These are phyloP conservation scores for Diorhabda carinulata DNA, from an alignment of 1,140 invertebrate genomes.

Conservation along the genomic window DNA sequence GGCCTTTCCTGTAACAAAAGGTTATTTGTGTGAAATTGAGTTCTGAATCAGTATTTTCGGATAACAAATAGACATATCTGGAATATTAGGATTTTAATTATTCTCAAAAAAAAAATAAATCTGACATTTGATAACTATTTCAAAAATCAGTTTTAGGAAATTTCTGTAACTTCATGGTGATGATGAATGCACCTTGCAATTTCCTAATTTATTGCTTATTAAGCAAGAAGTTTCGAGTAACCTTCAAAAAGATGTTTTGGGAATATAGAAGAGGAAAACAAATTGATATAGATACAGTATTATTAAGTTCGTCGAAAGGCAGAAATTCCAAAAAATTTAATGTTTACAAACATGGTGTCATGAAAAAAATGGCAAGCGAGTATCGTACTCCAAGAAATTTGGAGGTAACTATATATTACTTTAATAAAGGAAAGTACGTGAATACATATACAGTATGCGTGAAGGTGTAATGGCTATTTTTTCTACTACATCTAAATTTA, in stretches of 20 bases:
- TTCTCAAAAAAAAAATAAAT: background rate
- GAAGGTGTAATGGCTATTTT: constrained; percentile 1
- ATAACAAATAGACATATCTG: too few relatives aligned
- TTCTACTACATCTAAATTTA: background rate
- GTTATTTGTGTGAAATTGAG: too few relatives aligned
- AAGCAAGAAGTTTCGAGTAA: constrained; percentile 71
- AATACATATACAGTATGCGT: constrained; percentile 38
- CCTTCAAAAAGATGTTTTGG: constrained; percentile 62
- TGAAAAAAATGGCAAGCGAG: constrained; percentile 37
- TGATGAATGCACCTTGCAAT: constrained; percentile 69
- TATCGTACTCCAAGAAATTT: constrained; percentile 44
- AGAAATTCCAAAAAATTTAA: constrained; percentile 33
- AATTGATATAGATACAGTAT: constrained; percentile 24
- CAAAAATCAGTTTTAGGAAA: constrained; percentile 56
- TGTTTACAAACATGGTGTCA: constrained; percentile 33
- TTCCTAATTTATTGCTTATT: constrained; percentile 76
- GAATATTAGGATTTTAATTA: background rate
- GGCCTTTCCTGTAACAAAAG: too few relatives aligned
- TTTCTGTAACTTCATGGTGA: constrained; percentile 68
- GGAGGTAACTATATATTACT: constrained; percentile 47
- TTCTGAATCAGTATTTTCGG: too few relatives aligned
- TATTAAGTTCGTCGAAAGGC: constrained; percentile 29
- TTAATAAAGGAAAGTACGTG: constrained; percentile 43
- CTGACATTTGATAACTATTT: too few relatives aligned
- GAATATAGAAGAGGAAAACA: constrained; percentile 37